These are phyloP conservation scores for Sylvilagus bachmani DNA, from an alignment of 2,113 vertebrate genomes.

Conservation along the genomic window DNA sequence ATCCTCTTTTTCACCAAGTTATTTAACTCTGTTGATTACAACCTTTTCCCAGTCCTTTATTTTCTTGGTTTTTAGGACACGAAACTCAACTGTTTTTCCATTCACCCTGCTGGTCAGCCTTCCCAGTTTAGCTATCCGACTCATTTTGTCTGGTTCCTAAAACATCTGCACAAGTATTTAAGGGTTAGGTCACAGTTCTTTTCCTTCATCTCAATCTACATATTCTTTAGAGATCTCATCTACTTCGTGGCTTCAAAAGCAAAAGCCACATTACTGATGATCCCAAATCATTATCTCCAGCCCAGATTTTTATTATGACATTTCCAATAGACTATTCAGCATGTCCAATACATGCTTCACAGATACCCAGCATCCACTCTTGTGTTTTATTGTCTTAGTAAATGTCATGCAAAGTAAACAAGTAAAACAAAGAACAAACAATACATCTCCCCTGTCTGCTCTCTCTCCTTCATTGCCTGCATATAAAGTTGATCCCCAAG, in stretches of 20 bases:
- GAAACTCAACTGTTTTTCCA: slow-evolving; percentile 27
- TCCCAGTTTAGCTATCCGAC: not conserved
- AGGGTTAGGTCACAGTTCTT: not conserved
- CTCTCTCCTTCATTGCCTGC: not conserved
- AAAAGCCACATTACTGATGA: not conserved
- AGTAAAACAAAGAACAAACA: not conserved
- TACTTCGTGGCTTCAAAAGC: not conserved
- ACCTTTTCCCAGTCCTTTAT: slow-evolving; percentile 2
- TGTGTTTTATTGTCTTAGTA: not conserved
- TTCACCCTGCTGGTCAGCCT: not conserved
- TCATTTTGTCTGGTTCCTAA: slow-evolving; percentile 23
- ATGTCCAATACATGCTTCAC: not conserved
- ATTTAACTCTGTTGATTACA: slow-evolving; percentile 3
- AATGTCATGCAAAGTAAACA: slow-evolving; percentile 12
- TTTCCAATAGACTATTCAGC: not conserved
- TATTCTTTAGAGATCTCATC: not conserved
- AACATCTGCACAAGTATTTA: not conserved
- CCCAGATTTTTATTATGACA: not conserved
- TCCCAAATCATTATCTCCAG: not conserved
- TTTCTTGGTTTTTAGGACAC: not conserved
- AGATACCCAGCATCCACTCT: not conserved
- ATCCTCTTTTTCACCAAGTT: not conserved
- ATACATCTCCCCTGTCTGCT: not conserved
- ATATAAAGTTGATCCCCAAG: not conserved
- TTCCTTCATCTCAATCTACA: not conserved